phyloP scores from a whole-genome alignment of 1,140 invertebrate species.

The Pseudomyrmex flavicornis region DNA sequence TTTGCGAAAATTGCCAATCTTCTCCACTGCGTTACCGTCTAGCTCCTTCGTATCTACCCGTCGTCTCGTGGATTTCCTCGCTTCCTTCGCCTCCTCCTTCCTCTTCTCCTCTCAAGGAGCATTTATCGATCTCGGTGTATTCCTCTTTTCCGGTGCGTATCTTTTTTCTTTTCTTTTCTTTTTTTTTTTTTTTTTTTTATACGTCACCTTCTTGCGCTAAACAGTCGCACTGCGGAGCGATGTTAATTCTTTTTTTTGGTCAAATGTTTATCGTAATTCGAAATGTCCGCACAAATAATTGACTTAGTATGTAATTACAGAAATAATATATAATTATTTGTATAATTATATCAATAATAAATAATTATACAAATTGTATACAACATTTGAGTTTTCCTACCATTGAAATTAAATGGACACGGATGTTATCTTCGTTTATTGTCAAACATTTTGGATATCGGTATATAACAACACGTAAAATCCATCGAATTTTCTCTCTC shows the following conservation, averaged over 20 bases:
- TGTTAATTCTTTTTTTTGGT: neutral
- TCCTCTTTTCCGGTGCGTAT: slow-evolving; percentile 5
- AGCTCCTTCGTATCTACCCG: slow-evolving; percentile 67
- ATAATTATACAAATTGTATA: no score
- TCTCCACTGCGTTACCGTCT: slow-evolving; percentile 72
- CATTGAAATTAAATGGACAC: slow-evolving; percentile 3
- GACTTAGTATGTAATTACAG: no score
- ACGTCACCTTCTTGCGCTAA: neutral
- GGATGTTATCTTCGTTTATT: neutral
- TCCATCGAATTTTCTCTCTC: neutral
- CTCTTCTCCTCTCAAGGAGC: slow-evolving; percentile 18
- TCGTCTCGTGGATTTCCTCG: slow-evolving; percentile 43
- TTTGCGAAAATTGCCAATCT: slow-evolving; percentile 84
- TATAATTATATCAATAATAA: neutral
- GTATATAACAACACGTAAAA: slow-evolving; percentile 20
- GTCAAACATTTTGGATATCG: neutral
- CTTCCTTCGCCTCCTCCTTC: neutral
- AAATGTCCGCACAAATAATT: no score
- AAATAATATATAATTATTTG: slow-evolving; percentile 14
- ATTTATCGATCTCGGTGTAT: slow-evolving; percentile 59
- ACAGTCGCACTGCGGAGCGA: neutral
- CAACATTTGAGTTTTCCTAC: no score
- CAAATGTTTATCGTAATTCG: no score
- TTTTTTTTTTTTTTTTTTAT: no score
- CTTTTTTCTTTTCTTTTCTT: no score